Base-by-base conservation (phyloP, 2,113 vertebrate genomes). In the Antechinus stuartii region DNA sequence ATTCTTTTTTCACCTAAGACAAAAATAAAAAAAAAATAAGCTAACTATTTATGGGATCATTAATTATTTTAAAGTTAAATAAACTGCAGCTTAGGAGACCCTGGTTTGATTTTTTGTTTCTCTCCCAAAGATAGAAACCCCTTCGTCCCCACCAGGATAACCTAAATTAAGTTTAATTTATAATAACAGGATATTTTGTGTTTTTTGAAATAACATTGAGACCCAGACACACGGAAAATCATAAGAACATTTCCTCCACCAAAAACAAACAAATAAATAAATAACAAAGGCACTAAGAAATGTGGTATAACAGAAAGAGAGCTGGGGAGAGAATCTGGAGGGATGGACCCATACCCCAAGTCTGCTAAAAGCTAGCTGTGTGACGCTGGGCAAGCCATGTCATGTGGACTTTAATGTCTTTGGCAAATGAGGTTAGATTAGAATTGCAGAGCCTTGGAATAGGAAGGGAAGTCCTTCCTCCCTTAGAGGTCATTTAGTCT, bases 1-100 rank as follows among this genome's bases (percentile, higher is more conserved):
- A 98, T 97, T 99, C 99, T 55, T 99, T 98, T 90, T 99, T 99
- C 97, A 99, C 97, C 99, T 99, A 93, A 92, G 97, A 98, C 50
- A 90, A 95, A 91, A 42, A 50, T 96, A 96, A 11, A 50, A 11
- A 49, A 97, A 91, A 97, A 95, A n/a, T 49, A 54, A 90, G 35
- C 94, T 94, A 95, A 94, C 91, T 42, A 76, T 76, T 54, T 90
- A 30, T 30, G 94, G 1, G 93, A 54, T 49, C 49, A 90, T 89
- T 49, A 49, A 52, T 1, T 91, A 91, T 54, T 94, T 92, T 4
- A 46, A 95, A 26, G 55, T 23, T 42, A 61, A 97, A 94, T 0
- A 53, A 11, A 42, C 91, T 94, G 54, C 4, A 94, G 6, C 16
- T 22, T 26, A 54, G n/a, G 3, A 54, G 47, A 46, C 12, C 9